These are phyloP conservation scores for Epiblema foenella DNA, from an alignment of 2,888 invertebrate species.

Conservation along the genomic window DNA sequence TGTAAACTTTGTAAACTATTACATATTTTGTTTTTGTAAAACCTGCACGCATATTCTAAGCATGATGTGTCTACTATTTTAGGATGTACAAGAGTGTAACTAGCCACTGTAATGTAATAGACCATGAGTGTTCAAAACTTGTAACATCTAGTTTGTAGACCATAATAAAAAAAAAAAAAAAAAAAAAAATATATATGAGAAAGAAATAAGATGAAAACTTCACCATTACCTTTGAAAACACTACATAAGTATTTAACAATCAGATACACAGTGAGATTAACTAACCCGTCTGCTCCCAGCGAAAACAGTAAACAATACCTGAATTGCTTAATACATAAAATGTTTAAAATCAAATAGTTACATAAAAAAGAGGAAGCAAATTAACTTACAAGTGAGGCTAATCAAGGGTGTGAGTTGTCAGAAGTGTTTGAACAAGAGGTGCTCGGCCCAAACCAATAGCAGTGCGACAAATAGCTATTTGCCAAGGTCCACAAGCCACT, in stretches of 20 bases:
- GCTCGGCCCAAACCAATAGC: slow-evolving; percentile 22
- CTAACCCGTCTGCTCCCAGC: no score
- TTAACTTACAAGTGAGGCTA: slow-evolving; percentile 22
- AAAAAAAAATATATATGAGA: not conserved
- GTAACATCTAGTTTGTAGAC: no score
- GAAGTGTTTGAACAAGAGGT: slow-evolving; percentile 28
- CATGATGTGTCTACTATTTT: no score
- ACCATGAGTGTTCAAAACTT: no score
- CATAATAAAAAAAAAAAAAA: no score
- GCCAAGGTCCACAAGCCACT: slow-evolving; percentile 5
- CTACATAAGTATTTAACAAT: not conserved
- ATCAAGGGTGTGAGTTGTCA: slow-evolving; percentile 17
- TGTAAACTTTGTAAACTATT: no score
- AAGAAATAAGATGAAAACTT: not conserved
- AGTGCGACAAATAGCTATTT: slow-evolving; percentile 19
- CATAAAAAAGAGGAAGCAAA: slow-evolving; percentile 1
- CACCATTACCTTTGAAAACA: not conserved
- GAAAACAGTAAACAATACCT: no score
- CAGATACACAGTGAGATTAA: not conserved
- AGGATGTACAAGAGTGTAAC: no score
- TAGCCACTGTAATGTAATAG: no score
- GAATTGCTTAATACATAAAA: no score
- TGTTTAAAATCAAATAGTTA: not conserved
- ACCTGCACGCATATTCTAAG: no score
- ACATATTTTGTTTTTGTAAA: no score